A percentile compares a stretch with the other conserved stretches of the same genome.
Evolutionary conservation across 2,797 vertebrate species (phyloP).

Genomic region (Hemitrygon akajei): DNA sequence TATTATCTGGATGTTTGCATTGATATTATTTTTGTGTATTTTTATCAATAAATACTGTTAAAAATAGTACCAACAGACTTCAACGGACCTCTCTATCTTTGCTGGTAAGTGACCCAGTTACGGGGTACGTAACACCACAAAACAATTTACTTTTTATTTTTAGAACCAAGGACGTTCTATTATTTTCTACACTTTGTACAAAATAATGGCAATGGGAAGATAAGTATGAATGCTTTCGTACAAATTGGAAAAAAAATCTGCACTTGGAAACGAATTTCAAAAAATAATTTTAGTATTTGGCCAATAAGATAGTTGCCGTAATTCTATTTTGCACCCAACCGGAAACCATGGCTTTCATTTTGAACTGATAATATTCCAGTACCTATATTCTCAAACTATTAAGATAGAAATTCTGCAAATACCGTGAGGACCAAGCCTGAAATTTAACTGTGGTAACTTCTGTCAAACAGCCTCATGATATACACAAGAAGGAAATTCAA

Average conservation of each 20-base stretch:
- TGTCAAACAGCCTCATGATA: neutral
- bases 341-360: neutral
- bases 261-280: neutral
- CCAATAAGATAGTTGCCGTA: neutral
- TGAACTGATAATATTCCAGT: neutral
- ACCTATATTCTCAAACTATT: neutral
- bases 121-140: no score
- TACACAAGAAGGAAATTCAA: neutral
- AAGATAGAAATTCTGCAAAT: neutral
- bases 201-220: neutral
- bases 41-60: no score
- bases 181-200: neutral
- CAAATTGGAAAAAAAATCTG: neutral
- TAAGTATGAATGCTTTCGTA: neutral
- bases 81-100: no score
- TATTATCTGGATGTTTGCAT: no score
- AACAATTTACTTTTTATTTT: neutral
- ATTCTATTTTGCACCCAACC: neutral
- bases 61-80: no score
- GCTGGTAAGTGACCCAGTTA: no score
- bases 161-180: neutral
- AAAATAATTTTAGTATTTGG: neutral
- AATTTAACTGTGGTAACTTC: neutral
- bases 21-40: no score
- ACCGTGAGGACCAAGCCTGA: neutral